These are phyloP conservation scores for Drosophila repletoides DNA, from an alignment of 1,140 invertebrate genomes.

Conservation along the genomic window DNA sequence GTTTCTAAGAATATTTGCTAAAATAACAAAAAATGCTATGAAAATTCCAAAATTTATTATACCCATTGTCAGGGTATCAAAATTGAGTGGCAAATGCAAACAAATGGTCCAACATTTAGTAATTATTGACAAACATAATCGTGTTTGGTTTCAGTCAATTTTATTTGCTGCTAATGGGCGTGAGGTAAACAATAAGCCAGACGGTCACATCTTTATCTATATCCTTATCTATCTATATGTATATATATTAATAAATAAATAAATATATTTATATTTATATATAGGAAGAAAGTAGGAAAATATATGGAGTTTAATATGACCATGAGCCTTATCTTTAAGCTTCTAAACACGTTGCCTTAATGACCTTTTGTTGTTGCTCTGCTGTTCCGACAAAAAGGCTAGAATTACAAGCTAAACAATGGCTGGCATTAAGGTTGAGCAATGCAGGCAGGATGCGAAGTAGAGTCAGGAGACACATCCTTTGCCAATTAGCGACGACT, in stretches of 20 bases:
- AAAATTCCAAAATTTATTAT: too few species aligned
- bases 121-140: conserved; percentile 50
- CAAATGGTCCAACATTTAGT: conserved; percentile 13
- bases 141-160: conserved; percentile 4
- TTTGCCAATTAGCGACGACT: conserved; percentile 51
- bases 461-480: conserved; percentile 8
- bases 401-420: conserved; percentile 56
- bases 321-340: conserved; percentile 21
- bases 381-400: conserved; percentile 3
- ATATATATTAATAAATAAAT: not conserved
- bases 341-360: conserved; percentile 20
- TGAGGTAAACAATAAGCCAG: conserved; percentile 13
- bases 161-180: conserved; percentile 18
- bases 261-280: not conserved
- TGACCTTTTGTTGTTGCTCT: conserved; percentile 31
- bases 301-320: not conserved
- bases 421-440: not conserved
- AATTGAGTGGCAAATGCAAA: conserved; percentile 8
- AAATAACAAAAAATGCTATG: too few species aligned
- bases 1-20: too few species aligned
- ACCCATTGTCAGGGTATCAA: not conserved
- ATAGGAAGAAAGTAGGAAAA: too few species aligned
- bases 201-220: not conserved
- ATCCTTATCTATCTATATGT: not conserved
- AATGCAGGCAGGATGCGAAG: not conserved